Base-by-base conservation (phyloP, 2,888 invertebrate genomes). In the Parnassius apollo region DNA sequence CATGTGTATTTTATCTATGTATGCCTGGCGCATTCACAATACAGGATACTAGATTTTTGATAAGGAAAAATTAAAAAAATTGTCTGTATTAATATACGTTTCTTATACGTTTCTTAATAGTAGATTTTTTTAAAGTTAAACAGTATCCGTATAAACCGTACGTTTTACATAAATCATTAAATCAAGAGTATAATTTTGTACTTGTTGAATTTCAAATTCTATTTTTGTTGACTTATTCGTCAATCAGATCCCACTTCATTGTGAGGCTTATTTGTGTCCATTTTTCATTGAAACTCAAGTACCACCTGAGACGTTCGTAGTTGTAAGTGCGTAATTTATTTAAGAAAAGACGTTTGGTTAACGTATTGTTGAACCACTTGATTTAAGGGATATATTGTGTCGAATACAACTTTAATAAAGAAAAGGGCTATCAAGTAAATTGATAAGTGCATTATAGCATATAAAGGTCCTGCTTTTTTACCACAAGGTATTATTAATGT, bases 111-210 rank as follows among this genome's bases (percentile, higher is more conserved):
- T 35, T 35, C 7, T 35, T 7, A 35, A 35, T 35, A 35, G 35
- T 4, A 7, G 35, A 35, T 0, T 35, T 35, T 35, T 35, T 35
- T 35, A 35, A 35, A 35, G 0, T 7, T 7, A 35, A 35, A 35
- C 35, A 35, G 7, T 35, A 35, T 35, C 1, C 18, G 48, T 53
- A 54, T 53, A 18, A 51, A 56, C 51, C 42, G 48, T 22, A 42
- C 22, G 72, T 78, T 72, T 75, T 71, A 69, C 66, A 67, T 65
- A 76, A 84, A 84, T 83, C 84, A 81, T 78, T 78, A 69, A 81
- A 83, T 85, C 83, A 85, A 85, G 81, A 78, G 77, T 77, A 73
- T 78, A 74, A 80, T 80, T 77, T 71, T 64, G 72, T 75, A 75
- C 75, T 73, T 80, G 80, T 77, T 82, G 78, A 78, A 75, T 72